Conservation (phyloP, 1,140 invertebrate genomes). For the Pectinophora gossypiella region DNA sequence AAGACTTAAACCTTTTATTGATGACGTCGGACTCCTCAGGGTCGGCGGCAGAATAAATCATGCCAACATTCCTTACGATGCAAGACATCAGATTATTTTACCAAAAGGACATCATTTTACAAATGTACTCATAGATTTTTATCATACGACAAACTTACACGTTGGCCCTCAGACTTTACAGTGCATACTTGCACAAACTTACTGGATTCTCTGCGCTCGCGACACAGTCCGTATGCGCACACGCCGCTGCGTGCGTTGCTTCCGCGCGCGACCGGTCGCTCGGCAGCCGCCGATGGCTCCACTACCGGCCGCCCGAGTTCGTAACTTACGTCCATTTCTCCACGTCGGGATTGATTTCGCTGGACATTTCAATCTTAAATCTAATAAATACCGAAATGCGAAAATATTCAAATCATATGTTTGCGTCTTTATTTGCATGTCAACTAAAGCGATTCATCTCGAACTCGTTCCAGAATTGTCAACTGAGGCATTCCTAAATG, state of each 20-base stretch:
- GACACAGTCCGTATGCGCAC: neutral
- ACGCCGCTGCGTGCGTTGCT: slow-evolving; percentile 2
- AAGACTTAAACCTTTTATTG: neutral
- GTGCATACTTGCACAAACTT: neutral
- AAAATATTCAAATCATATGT: slow-evolving; percentile 26
- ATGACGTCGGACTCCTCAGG: neutral
- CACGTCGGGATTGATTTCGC: slow-evolving; percentile 16
- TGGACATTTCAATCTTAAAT: neutral
- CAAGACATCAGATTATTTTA: neutral
- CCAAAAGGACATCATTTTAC: neutral
- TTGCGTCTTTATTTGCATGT: slow-evolving; percentile 36
- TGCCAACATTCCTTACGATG: neutral
- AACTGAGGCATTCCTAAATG: slow-evolving; percentile 37
- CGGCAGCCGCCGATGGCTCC: slow-evolving; percentile 34
- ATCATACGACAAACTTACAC: slow-evolving; percentile 1
- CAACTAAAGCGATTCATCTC: slow-evolving; percentile 56
- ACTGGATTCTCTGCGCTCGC: slow-evolving; percentile 10
- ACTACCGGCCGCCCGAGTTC: slow-evolving; percentile 37
- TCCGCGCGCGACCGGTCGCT: neutral
- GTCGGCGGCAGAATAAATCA: slow-evolving; percentile 9
- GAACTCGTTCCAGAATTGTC: slow-evolving; percentile 48
- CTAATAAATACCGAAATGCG: slow-evolving; percentile 3
- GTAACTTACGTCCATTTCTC: slow-evolving; percentile 32
- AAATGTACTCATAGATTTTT: neutral
- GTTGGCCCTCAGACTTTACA: slow-evolving; percentile 8